phyloP scores from a whole-genome alignment of 1,140 invertebrate species.

The Temnothorax nylanderi region DNA sequence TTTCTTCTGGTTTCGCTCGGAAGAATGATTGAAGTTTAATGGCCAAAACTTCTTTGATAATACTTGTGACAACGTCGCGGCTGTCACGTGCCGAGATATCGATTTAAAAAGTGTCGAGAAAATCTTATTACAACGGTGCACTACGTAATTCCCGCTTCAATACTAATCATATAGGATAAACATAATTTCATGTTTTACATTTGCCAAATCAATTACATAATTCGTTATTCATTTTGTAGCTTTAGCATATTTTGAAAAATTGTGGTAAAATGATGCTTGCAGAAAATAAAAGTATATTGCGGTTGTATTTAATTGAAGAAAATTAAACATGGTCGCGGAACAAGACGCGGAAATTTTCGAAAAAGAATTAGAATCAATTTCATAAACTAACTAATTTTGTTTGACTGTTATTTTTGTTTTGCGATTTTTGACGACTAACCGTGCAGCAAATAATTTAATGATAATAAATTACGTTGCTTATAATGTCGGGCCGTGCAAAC shows the following conservation, averaged over 20 bases:
- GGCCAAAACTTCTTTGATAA: conserved; percentile 11
- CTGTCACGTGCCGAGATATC: background rate
- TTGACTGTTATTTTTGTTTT: background rate
- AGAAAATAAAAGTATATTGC: background rate
- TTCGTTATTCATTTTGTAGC: background rate
- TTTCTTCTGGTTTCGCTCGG: background rate
- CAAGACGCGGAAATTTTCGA: background rate
- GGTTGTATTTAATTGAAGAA: background rate
- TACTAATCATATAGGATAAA: background rate
- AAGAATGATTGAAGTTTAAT: conserved; percentile 12
- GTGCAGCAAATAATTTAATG: conserved; percentile 1
- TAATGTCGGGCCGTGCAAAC: background rate
- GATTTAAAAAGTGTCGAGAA: background rate
- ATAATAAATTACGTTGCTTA: conserved; percentile 46
- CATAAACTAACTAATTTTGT: background rate
- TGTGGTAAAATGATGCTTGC: background rate
- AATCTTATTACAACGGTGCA: background rate
- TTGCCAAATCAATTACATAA: background rate
- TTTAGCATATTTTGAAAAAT: background rate
- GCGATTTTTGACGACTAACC: background rate
- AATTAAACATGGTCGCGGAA: background rate
- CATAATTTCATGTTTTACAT: background rate
- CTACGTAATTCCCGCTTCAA: background rate
- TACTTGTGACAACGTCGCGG: background rate
- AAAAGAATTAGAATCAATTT: background rate